These are phyloP conservation scores for Drosophila azteca DNA, from an alignment of 1,140 invertebrate genomes.

Conservation along the genomic window DNA sequence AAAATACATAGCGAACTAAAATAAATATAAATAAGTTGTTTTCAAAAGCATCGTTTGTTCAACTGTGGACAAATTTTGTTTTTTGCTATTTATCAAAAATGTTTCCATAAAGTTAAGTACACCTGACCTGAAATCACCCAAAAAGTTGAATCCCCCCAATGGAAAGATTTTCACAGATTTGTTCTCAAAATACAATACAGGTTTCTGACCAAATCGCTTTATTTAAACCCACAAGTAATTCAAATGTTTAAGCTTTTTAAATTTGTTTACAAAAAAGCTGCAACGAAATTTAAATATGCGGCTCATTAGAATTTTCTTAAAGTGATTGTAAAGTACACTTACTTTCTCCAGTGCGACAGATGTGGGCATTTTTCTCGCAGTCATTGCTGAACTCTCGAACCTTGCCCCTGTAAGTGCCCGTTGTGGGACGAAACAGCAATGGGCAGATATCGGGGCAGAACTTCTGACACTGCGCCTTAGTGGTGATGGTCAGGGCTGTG, in stretches of 20 bases:
- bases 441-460: slow-evolving; percentile 18
- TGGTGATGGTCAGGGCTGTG: slow-evolving; percentile 20
- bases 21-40: too few species aligned
- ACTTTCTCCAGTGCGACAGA: slow-evolving; percentile 27
- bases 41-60: too few species aligned
- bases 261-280: slow-evolving; percentile 6
- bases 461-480: slow-evolving; percentile 45
- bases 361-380: slow-evolving; percentile 21
- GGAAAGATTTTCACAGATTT: too few species aligned
- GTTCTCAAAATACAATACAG: too few species aligned
- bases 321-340: neutral
- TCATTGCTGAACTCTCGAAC: slow-evolving; percentile 31
- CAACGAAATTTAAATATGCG: neutral
- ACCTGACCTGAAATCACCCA: too few species aligned
- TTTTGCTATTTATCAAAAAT: too few species aligned
- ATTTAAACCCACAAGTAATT: too few species aligned
- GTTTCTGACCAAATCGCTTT: too few species aligned
- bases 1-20: too few species aligned
- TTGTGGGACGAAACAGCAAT: slow-evolving; percentile 15
- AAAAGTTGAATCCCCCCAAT: too few species aligned
- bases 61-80: too few species aligned
- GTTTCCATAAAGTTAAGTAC: too few species aligned
- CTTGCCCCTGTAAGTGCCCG: slow-evolving; percentile 22
- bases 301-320: neutral
- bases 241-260: neutral